These are phyloP conservation scores for Plemyria rubiginata DNA, from an alignment of 2,888 invertebrate genomes.

Conservation along the genomic window DNA sequence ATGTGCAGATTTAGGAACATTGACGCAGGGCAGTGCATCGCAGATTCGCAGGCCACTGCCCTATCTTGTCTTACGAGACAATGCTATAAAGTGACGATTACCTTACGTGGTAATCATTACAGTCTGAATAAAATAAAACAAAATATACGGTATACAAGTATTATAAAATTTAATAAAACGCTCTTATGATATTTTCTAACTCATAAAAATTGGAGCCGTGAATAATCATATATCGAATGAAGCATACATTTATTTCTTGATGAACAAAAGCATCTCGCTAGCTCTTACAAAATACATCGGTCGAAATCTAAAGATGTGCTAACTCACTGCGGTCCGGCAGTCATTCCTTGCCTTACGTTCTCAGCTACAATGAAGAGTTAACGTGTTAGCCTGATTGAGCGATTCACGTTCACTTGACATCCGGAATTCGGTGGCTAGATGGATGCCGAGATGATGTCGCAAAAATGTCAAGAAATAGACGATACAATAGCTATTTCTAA, in stretches of 20 bases:
- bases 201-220: too few relatives aligned
- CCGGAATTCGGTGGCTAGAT: constrained; percentile 39
- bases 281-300: constrained; percentile 43
- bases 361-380: constrained; percentile 58
- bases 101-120: too few relatives aligned
- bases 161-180: too few relatives aligned
- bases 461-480: constrained; percentile 27
- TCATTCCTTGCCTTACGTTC: constrained; percentile 54
- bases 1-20: too few relatives aligned
- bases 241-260: not conserved
- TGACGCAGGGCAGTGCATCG: too few relatives aligned
- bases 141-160: too few relatives aligned
- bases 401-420: constrained; percentile 65
- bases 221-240: too few relatives aligned
- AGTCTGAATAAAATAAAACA: too few relatives aligned
- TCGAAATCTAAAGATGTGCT: constrained; percentile 55
- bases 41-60: too few relatives aligned
- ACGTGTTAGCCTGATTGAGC: constrained; percentile 70
- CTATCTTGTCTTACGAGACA: too few relatives aligned
- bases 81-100: too few relatives aligned
- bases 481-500: not conserved
- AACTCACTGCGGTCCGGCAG: constrained; percentile 67
- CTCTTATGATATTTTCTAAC: too few relatives aligned
- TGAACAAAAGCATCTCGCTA: constrained; percentile 28
- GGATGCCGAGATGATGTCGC: constrained; percentile 39